phyloP scores from a whole-genome alignment of 1,140 invertebrate species.

The Teleogryllus occipitalis region DNA sequence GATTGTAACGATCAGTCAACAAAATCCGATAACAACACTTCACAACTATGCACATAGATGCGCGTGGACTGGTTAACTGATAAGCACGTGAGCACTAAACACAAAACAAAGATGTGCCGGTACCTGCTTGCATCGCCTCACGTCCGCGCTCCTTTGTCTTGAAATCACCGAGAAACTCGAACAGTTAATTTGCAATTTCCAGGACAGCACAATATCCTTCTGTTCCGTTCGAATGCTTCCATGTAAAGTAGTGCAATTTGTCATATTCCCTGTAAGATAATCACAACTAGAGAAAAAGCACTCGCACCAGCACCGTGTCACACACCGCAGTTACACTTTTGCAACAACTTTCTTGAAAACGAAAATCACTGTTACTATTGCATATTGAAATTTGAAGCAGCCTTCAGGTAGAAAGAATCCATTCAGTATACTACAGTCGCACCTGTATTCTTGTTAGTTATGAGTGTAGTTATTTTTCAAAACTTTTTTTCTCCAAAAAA shows the following conservation, averaged over 20 bases:
- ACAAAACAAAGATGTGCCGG: background rate
- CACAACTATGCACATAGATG: background rate
- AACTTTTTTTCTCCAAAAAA: constrained; percentile 3
- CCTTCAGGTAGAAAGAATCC: background rate
- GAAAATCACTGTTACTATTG: background rate
- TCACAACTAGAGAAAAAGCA: background rate
- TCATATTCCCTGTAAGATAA: background rate
- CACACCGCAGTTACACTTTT: background rate
- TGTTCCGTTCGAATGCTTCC: background rate
- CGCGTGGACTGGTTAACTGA: background rate
- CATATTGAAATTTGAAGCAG: background rate
- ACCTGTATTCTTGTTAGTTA: background rate
- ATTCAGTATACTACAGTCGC: background rate
- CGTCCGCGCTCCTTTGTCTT: background rate
- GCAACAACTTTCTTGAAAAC: background rate
- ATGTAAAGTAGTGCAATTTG: background rate
- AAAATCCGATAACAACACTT: background rate
- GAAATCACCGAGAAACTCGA: background rate
- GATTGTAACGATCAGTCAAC: too few species aligned
- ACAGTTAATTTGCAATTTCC: background rate
- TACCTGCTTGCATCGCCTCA: constrained; percentile 17
- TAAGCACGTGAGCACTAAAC: background rate
- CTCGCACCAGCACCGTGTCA: background rate
- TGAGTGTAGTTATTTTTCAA: background rate
- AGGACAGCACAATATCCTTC: background rate